A percentile compares a stretch with the other conserved stretches of the same genome.
phyloP scores from a whole-genome alignment of 1,140 invertebrate genomes.

The Diprion similis region DNA sequence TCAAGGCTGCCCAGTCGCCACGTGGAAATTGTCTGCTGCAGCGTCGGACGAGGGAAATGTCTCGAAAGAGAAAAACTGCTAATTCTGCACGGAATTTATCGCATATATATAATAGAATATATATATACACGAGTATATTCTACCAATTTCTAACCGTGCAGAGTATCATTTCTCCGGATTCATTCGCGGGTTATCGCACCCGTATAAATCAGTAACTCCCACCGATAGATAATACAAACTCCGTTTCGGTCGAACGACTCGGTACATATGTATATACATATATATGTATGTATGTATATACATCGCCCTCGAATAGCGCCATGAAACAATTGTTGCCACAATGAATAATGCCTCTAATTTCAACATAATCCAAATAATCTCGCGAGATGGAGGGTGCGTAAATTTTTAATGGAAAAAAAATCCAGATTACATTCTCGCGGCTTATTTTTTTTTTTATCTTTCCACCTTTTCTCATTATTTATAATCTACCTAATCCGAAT shows the following conservation, averaged over 20 bases:
- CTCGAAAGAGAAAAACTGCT: no score
- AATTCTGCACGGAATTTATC: no score
- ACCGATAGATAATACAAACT: conserved; percentile 25
- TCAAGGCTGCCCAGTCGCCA: no score
- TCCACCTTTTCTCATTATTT: not conserved
- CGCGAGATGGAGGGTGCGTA: not conserved
- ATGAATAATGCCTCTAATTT: conserved; percentile 8
- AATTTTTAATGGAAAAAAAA: not conserved
- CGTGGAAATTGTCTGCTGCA: no score
- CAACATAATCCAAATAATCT: not conserved
- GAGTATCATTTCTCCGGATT: not conserved
- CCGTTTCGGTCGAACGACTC: no score
- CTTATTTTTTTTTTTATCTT: not conserved
- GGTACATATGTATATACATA: no score
- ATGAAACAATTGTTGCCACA: not conserved
- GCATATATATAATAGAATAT: no score
- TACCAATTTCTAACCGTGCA: no score
- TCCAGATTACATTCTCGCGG: not conserved
- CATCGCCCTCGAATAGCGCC: no score
- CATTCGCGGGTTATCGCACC: conserved; percentile 16
- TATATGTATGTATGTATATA: no score
- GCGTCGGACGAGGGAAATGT: no score
- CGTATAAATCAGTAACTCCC: conserved; percentile 29
- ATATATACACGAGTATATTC: no score
- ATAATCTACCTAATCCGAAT: not conserved